Base-by-base conservation (phyloP, 2,888 invertebrate genomes). In the Scelioninae gen. 1 region DNA sequence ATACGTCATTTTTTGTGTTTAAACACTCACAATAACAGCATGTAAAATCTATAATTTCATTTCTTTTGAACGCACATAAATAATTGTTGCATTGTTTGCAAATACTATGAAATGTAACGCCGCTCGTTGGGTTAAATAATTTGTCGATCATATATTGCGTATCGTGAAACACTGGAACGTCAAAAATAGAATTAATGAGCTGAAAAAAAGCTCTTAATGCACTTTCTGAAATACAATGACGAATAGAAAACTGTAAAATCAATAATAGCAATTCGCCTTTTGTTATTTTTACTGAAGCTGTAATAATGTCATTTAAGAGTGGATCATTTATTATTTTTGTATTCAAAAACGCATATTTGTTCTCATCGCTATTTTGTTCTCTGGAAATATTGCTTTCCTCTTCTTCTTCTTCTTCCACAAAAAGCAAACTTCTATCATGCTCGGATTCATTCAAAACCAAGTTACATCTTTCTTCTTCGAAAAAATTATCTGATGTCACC, bases 241-340 rank as follows among this genome's bases (percentile, higher is more conserved):
- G 47, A 9, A 63, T 4, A 11, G 47, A 34, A 49, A 16, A 63
- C 16, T 47, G 9, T 9, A 63, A 29, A 49, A 63, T 63, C 13
- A 49, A 11, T 15, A 63, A 11, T n/a, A 63, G 49, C 16, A 63
- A 63, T 63, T 63, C 63, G 9, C 49, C 63, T 63, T 63, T 63
- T 6, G 63, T 49, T 7, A 63, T 10, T 32, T 63, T 47, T 15
- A 34, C 34, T 31, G 32, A 0, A 1, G 32, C 11, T 15, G 31
- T 8, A 63, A 63, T 63, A 49, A 49, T 63, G 3, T 62, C 45
- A 32, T 62, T 62, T 29, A 62, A 62, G 34, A 9, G 9, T 34
- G 34, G 6, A 9, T 34, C 34, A 9, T 34, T 34, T 7, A 34
- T 5, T 7, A 34, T 34, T 5, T 34, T 34, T n/a, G n/a, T n/a